These are phyloP conservation scores for Volucella zonaria DNA, from an alignment of 2,888 invertebrate species.

Conservation along the genomic window DNA sequence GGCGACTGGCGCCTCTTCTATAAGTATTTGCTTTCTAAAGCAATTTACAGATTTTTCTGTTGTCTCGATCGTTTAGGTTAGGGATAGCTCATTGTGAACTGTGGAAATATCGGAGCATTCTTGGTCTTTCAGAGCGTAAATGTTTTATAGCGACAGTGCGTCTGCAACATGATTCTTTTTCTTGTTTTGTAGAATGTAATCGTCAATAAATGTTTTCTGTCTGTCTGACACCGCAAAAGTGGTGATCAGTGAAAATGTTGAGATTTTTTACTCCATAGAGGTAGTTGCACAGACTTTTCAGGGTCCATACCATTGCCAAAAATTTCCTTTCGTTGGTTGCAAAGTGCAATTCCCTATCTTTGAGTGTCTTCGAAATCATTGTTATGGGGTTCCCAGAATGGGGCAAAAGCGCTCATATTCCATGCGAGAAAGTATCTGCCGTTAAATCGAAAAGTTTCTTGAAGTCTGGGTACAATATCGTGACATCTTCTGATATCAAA, in stretches of 20 bases:
- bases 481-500: conserved; percentile 58
- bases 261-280: conserved; percentile 51
- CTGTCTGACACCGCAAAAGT: conserved; percentile 69
- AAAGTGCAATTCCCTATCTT: conserved; percentile 37
- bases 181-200: neutral
- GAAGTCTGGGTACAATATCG: conserved; percentile 58
- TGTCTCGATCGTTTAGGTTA: conserved; percentile 66
- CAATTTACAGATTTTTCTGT: conserved; percentile 73
- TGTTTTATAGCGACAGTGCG: too few species aligned
- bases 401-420: conserved; percentile 56
- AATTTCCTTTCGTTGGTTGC: conserved; percentile 60
- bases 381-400: conserved; percentile 62
- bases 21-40: conserved; percentile 71
- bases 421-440: conserved; percentile 37
- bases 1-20: conserved; percentile 54
- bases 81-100: conserved; percentile 45
- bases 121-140: too few species aligned
- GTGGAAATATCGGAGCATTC: neutral
- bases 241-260: conserved; percentile 60
- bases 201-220: conserved; percentile 68
- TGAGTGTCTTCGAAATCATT: conserved; percentile 50
- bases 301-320: conserved; percentile 58
- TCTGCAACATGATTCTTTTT: too few species aligned
- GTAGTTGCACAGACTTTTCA: conserved; percentile 47
- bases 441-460: conserved; percentile 59